Base-by-base conservation (phyloP, 2,113 vertebrate species). In the Pyrgilauda ruficollis region DNA sequence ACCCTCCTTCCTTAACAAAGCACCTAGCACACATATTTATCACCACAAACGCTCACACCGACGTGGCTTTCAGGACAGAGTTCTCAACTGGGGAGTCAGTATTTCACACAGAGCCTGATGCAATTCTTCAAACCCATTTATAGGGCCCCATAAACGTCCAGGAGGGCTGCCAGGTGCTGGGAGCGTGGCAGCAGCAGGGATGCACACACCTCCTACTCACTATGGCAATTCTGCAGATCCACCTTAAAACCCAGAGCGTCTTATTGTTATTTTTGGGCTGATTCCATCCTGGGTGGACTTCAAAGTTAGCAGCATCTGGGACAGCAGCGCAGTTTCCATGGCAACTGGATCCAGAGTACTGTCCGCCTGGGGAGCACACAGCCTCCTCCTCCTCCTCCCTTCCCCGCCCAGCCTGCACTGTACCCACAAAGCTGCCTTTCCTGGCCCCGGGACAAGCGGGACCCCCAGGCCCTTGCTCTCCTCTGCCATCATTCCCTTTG, bases 301-400 rank as follows among this genome's bases (percentile, higher is more conserved):
- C 97, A 97, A 97, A 98, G 97, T 97, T 95, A 97, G 95, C 95
- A 80, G 80, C 97, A 98, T 98, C 97, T 98, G 98, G 98, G 97
- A 98, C 97, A 98, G 95, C 91, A 95, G 85, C 59, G 64, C 92
- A 85, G 97, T 98, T 98, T 97, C 98, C 96, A 98, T 98, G 97
- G 97, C 96, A 98, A 98, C 97, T 59, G 95, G 93, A 97, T 97
- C 96, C 94, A 95, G 97, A 97, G 96, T 95, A 95, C 97, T 90
- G 91, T 93, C 93, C 84, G 96, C 96, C 97, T 97, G 93, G 96
- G 95, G 96, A 98, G 96, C 90, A 85, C 94, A 64, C 73, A 93
- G 97, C 95, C 93, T 84, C 81, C 94, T 90, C 95, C 94, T 90
- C 95, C 94, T 90, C 92, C 94, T 92, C 85, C 94, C 93, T 93